Conservation (phyloP, 2,797 vertebrate genomes). For the Acropternis orthonyx region DNA sequence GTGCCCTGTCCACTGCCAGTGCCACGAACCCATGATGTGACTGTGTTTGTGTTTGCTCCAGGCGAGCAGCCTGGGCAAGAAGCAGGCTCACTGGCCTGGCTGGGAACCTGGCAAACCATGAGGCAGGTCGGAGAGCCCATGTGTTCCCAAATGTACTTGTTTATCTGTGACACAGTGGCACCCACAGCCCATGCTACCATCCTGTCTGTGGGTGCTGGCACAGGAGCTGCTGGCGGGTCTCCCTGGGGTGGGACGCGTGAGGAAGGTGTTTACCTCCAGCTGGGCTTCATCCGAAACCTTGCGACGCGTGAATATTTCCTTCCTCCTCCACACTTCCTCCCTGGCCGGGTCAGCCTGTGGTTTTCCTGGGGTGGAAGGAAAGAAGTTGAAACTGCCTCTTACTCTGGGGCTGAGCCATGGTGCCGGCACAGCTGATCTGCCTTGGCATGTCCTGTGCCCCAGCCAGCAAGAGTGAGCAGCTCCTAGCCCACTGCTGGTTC, state of each 20-base stretch:
- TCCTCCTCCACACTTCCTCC: constrained; percentile 40
- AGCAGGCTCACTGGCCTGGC: background rate
- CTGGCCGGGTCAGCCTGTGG: background rate
- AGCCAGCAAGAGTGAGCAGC: rapidly evolving
- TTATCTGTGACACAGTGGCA: rapidly evolving
- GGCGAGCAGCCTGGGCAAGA: rapidly evolving
- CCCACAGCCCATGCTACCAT: background rate
- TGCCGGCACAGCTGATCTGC: background rate
- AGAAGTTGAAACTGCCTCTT: background rate
- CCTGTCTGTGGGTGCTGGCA: background rate
- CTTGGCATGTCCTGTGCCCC: background rate
- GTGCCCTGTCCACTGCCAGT: background rate
- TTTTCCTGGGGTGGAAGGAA: constrained; percentile 34
- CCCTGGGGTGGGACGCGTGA: rapidly evolving
- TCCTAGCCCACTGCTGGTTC: rapidly evolving
- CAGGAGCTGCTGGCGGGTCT: background rate
- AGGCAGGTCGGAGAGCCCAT: background rate
- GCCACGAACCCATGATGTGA: background rate
- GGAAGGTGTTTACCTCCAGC: constrained; percentile 34
- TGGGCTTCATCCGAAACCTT: background rate
- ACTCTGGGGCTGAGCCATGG: background rate
- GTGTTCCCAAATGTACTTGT: background rate
- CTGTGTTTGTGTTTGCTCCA: background rate
- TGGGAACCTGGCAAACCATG: background rate
- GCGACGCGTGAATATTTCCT: background rate